Base-by-base conservation (phyloP, 30 jellyfish, hydroid and myxozoan genomes). In the Aurelia sp. region DNA sequence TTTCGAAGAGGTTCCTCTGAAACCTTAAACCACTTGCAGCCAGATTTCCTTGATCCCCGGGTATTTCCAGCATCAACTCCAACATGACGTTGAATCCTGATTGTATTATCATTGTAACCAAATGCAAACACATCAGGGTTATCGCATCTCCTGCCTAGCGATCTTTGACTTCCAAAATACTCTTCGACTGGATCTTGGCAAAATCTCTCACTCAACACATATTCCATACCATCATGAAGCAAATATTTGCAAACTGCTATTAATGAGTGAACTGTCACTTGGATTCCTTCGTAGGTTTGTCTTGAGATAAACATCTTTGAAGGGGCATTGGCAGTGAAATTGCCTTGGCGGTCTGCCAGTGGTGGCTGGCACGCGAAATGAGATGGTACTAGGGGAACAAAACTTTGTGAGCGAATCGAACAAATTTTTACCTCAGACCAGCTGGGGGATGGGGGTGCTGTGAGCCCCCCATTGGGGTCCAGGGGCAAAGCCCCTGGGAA, bases 81-180 rank as follows among this genome's bases (percentile, higher is more conserved):
- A 40, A 30, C 66, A 70, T 15, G 23, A 18, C 21, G 66, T 55
- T 78, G 89, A 7, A 31, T 60, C 52, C 85, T 62, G 8, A 78
- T 60, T 15, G 67, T 60, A 44, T 78, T 78, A 18, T 60, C 89
- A 78, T 78, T 60, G 44, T 78, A 78, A 33, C 89, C 80, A 60
- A 64, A 30, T 6, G 60, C 70, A 27, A 7, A 44, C 10, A 62
- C 21, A 62, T 35, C 27, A 11, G 89, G 89, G 68, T 78, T 78
- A 12, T 78, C 89, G 11, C 58, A 7, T 62, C 89, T 9, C 16
- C 53, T 11, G 81, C 89, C 89, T 37, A 78, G 22, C 15, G 81
- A n/a, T 62, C 89, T 30, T 44, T 78, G 89, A 6, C 89, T 61
- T 13, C 89, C 89, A 78, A 78, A 78, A 44, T 78, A 78, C 4